Percentiles rank a stretch among this genome's conserved stretches.
Conservation (phyloP, 2,797 vertebrate genomes). For the Chiloscyllium punctatum region DNA sequence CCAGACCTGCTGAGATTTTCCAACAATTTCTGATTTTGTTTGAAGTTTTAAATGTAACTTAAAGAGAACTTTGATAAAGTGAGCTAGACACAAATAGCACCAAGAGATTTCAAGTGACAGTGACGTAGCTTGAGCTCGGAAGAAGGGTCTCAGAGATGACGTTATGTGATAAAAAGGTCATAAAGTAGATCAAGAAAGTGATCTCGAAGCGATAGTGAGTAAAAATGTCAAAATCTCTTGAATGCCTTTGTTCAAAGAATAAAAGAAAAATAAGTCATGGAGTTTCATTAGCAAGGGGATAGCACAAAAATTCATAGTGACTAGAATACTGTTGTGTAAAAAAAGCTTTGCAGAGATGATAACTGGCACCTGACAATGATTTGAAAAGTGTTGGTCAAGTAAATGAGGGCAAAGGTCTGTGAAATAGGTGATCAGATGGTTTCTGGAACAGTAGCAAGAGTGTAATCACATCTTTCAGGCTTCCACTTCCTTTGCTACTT, state of each 20-base stretch:
- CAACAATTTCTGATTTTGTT: no score
- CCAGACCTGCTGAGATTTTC: no score
- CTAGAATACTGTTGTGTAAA: background rate
- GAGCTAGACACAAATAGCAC: background rate
- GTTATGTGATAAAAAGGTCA: background rate
- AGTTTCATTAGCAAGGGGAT: background rate
- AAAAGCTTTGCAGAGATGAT: background rate
- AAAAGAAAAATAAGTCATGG: background rate
- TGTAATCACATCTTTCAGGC: background rate
- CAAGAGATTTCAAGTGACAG: background rate
- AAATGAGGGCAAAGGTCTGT: background rate
- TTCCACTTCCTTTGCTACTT: background rate
- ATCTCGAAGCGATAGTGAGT: background rate
- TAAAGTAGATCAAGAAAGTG: background rate
- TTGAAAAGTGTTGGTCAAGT: background rate
- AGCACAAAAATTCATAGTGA: background rate
- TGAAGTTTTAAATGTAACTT: background rate
- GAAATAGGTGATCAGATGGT: background rate
- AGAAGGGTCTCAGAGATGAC: background rate
- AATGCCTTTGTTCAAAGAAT: background rate
- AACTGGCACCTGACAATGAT: background rate
- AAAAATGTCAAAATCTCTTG: background rate
- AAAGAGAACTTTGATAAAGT: background rate
- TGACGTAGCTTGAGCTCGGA: background rate
- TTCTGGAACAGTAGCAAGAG: background rate